A percentile compares a stretch with the other conserved stretches of the same genome.
These are phyloP conservation scores for Cataglyphis altisquamis DNA, from an alignment of 2,888 invertebrate genomes.

Conservation along the genomic window DNA sequence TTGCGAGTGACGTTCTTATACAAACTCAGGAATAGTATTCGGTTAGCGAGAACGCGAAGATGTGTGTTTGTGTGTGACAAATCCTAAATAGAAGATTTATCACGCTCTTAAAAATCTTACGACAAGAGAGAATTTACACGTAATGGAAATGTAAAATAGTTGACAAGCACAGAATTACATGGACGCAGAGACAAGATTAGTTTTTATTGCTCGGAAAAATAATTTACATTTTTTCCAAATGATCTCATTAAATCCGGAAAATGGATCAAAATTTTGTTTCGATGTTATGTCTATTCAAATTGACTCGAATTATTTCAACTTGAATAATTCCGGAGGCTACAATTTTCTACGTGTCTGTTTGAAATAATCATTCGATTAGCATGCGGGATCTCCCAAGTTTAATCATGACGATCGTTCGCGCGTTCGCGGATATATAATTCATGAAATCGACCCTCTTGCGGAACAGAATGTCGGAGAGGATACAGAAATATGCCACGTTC, in stretches of 20 bases:
- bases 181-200: not conserved
- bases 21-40: not conserved
- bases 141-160: slow-evolving; percentile 35
- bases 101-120: slow-evolving; percentile 18
- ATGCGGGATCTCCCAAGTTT: slow-evolving; percentile 33
- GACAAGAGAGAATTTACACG: slow-evolving; percentile 32
- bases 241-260: not conserved
- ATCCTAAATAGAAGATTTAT: slow-evolving; percentile 43
- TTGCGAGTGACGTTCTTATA: slow-evolving; percentile 44
- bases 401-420: slow-evolving; percentile 59
- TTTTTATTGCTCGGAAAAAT: not conserved
- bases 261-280: not conserved
- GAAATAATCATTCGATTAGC: slow-evolving; percentile 26
- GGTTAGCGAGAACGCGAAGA: slow-evolving; percentile 1
- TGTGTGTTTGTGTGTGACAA: not conserved
- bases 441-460: slow-evolving; percentile 26
- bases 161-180: not conserved
- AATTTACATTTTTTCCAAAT: not conserved
- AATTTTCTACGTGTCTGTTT: not conserved
- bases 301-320: not conserved
- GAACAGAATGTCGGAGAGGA: slow-evolving; percentile 1
- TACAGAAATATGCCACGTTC: slow-evolving; percentile 23
- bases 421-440: slow-evolving; percentile 64
- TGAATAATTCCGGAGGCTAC: not conserved
- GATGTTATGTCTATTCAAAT: not conserved